Base-by-base conservation (phyloP, 2,113 vertebrate genomes). In the Solea senegalensis region DNA sequence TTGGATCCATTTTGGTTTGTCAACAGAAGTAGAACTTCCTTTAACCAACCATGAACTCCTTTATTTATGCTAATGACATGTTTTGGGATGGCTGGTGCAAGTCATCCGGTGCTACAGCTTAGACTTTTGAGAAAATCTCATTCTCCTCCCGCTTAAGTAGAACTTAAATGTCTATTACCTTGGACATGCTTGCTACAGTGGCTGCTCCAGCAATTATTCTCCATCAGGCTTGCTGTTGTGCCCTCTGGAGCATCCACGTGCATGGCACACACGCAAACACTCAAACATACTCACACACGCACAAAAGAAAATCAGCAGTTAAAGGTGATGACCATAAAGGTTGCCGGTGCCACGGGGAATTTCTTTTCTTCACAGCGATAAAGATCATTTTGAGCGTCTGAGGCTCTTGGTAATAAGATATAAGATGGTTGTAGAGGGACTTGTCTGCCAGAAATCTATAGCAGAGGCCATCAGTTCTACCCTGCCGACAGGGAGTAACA, bases 321-420 rank as follows among this genome's bases (percentile, higher is more conserved):
- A 86, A 89, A 86, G 82, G 83, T 87, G 80, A 85, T 65, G 62
- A 88, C 80, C 82, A 79, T 90, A 91, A 90, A 90, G 88, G 90
- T 89, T 70, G 74, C 76, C 44, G 14, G 48, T 60, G 83, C 81
- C 74, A 44, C 2, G 12, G 80, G 78, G 82, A 66, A 71, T 71
- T 83, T 79, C 52, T 82, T 80, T 87, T 88, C 81, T 82, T 75
- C 65, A 79, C 68, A 80, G 72, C 61, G 74, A 88, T 87, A 84
- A 89, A 90, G 85, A 90, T 90, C 89, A 90, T 85, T 88, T 86
- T 88, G 74, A 85, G 86, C 49, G 41, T 91, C 76, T 82, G 77
- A 84, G 89, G 74, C 87, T 52, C 78, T 83, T 76, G 83, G 87
- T 90, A 89, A 91, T 88, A 89, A 85, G 89, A 91, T 90, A 88